Evolutionary conservation across 2,888 invertebrate species (phyloP), one percentile per base, ranked within the genome.

Genomic region (Cheilosia vernalis): DNA sequence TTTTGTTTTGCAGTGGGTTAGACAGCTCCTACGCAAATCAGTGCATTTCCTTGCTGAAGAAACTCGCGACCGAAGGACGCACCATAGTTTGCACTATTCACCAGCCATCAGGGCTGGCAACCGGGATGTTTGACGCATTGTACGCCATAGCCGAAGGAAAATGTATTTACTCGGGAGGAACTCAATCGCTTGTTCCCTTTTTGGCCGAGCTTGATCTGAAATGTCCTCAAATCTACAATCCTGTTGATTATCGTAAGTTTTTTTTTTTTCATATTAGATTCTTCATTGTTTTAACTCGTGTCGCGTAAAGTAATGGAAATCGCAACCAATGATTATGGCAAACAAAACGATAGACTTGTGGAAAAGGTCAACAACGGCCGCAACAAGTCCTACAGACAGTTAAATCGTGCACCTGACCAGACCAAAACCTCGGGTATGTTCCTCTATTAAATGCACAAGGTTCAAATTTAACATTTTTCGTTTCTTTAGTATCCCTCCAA

Each of bases 71-170:
- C 76, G 96, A 97, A 89, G 98, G 98, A 9, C 94, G 97, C 88
- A 98, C 97, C 2, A 95, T 98, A 80, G 94, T 98, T 72, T 96
- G 97, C 89, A 96, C 97, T 19, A 97, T 98, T 89, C 98, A 98
- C 92, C 98, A 98, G 91, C 98, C 98, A 0, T 97, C 97, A 80
- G 97, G 97, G 2, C 93, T 95, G 61, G 93, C 98, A 55, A 95
- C 98, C 88, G 95, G 96, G 89, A 96, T 97, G 95, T 96, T 98
- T 90, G 98, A 98, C 92, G 95, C 97, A 90, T 92, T 98, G 49
- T 98, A 97, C 91, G 95, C 96, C 40, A 92, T 98, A 19, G 95
- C 96, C 0, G 95, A 94, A 40, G 98, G 98, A 0, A 93, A 94
- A 87, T 97, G 97, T 90, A 94, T 96, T 19, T 97, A 96, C 90